These are phyloP conservation scores for Chlamydotis undulata DNA, from an alignment of 2,113 vertebrate genomes.

Conservation along the genomic window DNA sequence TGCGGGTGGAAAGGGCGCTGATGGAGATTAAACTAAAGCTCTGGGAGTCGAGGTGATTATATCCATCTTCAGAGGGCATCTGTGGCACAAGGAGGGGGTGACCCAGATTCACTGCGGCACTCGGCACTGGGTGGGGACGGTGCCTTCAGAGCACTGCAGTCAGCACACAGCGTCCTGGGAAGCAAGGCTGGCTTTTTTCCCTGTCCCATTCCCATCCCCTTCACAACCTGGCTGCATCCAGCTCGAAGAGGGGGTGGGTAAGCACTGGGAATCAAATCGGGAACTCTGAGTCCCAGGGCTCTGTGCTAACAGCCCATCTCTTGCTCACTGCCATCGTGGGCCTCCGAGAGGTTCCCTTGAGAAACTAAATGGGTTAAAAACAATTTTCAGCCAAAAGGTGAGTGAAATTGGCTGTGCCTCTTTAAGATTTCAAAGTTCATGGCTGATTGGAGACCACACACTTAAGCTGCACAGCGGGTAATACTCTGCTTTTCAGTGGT, in stretches of 20 bases:
- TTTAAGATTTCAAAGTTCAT: not conserved
- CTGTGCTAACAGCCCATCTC: not conserved
- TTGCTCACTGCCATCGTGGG: not conserved
- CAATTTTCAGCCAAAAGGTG: not conserved
- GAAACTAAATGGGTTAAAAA: not conserved
- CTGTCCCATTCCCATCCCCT: fast-evolving
- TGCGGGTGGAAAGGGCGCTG: not conserved
- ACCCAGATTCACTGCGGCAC: not conserved
- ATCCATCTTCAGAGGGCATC: not conserved
- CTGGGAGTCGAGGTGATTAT: not conserved
- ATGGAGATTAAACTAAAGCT: not conserved
- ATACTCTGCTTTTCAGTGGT: not conserved
- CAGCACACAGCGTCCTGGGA: not conserved
- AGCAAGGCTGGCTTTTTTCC: not conserved
- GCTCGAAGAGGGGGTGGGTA: not conserved
- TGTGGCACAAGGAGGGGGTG: not conserved
- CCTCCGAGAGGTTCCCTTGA: not conserved
- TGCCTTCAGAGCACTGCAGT: not conserved
- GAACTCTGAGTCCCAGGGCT: not conserved
- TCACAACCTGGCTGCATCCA: not conserved
- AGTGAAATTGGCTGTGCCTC: not conserved
- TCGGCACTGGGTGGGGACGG: not conserved
- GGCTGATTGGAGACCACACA: not conserved
- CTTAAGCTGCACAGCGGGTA: not conserved
- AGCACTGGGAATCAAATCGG: not conserved